Evolutionary conservation across 2,113 vertebrate species (phyloP).

Genomic region (Eudyptes chrysolophus): DNA sequence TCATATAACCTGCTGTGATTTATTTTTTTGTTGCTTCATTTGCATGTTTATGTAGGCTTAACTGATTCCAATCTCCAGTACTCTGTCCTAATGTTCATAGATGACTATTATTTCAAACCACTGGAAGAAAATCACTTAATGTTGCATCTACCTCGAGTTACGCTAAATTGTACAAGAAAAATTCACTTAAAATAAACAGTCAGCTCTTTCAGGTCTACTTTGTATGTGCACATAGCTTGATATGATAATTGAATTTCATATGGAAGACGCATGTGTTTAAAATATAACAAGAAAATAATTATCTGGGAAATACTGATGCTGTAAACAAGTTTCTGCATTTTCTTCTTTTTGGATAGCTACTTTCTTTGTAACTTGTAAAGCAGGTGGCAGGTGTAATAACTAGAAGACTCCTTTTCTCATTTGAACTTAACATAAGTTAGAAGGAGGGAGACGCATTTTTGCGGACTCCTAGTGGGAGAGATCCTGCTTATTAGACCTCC

Average conservation of each 20-base stretch:
- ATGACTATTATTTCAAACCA: background rate
- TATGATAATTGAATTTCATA: background rate
- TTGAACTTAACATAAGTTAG: background rate
- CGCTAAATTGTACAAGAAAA: slow-evolving; percentile 69
- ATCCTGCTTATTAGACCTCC: background rate
- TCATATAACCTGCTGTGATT: slow-evolving; percentile 17
- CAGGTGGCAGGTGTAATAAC: background rate
- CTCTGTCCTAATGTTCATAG: background rate
- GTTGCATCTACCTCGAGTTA: slow-evolving; percentile 79
- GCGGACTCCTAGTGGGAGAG: background rate
- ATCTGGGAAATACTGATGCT: background rate
- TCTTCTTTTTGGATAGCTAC: background rate
- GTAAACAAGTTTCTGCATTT: background rate
- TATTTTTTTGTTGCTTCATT: slow-evolving; percentile 54
- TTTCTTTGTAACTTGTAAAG: background rate
- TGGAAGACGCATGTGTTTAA: background rate
- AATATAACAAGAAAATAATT: background rate
- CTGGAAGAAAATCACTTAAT: slow-evolving; percentile 44
- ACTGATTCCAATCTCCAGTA: background rate
- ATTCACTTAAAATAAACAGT: slow-evolving; percentile 78
- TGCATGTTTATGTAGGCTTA: slow-evolving; percentile 58
- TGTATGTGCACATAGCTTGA: background rate
- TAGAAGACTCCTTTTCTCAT: background rate
- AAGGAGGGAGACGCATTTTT: background rate
- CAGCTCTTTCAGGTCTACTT: background rate